phyloP scores from a whole-genome alignment of 2,113 vertebrate species.

The Chaenogobius annularis region DNA sequence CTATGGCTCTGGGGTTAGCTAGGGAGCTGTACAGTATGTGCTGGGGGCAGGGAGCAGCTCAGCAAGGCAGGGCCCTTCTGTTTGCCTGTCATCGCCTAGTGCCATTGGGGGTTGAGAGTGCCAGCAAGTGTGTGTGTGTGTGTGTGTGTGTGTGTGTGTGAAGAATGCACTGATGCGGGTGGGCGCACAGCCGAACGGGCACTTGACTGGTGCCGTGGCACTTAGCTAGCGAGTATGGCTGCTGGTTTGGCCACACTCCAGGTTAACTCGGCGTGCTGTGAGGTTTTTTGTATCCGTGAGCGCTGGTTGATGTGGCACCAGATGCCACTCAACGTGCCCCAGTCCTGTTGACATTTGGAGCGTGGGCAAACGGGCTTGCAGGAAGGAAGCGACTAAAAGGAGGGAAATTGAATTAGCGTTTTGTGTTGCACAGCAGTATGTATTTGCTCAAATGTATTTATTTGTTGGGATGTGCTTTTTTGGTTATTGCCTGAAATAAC shows the following conservation, averaged over 20 bases:
- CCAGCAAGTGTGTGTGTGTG: slow-evolving; percentile 56
- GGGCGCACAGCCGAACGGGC: slow-evolving; percentile 74
- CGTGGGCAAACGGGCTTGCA: slow-evolving; percentile 79
- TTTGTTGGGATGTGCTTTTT: slow-evolving; percentile 2
- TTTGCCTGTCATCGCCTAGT: slow-evolving; percentile 70
- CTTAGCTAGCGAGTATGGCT: slow-evolving; percentile 69
- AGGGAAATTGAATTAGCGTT: slow-evolving; percentile 92
- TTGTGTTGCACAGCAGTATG: slow-evolving; percentile 31
- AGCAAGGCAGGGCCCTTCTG: slow-evolving; percentile 72
- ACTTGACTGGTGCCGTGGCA: slow-evolving; percentile 74
- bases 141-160: slow-evolving; percentile 51
- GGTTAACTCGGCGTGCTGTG: slow-evolving; percentile 76
- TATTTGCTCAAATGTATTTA: slow-evolving; percentile 4
- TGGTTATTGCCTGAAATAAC: slow-evolving; percentile 13
- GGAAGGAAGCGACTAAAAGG: slow-evolving; percentile 79
- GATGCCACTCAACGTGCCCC: slow-evolving; percentile 98
- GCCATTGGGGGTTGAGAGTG: slow-evolving; percentile 69
- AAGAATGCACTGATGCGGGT: slow-evolving; percentile 56
- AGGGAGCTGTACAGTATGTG: slow-evolving; percentile 59
- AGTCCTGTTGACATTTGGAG: slow-evolving; percentile 97
- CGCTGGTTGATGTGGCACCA: slow-evolving; percentile 87
- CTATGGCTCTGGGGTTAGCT: slow-evolving; percentile 52
- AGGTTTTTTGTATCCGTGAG: slow-evolving; percentile 86
- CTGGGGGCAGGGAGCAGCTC: slow-evolving; percentile 66
- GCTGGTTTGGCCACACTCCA: slow-evolving; percentile 68